These are phyloP conservation scores for Manis pentadactyla DNA, from an alignment of 2,797 vertebrate genomes.

Conservation along the genomic window DNA sequence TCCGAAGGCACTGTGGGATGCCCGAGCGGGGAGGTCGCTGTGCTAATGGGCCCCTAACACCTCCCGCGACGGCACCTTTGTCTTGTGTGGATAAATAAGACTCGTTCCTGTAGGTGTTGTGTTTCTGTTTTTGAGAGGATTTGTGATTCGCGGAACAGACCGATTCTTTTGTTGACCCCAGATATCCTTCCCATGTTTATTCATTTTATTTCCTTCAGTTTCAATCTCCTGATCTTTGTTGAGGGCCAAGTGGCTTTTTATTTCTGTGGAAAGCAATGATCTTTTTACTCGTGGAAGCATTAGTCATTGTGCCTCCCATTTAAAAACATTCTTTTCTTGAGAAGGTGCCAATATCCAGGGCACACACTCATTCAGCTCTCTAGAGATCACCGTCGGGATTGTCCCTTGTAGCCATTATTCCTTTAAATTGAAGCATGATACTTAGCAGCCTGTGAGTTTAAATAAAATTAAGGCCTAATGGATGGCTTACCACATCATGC, in stretches of 20 bases:
- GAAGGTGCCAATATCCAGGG: slow-evolving; percentile 30
- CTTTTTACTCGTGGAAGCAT: slow-evolving; percentile 75
- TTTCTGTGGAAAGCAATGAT: slow-evolving; percentile 76
- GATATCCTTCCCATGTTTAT: slow-evolving; percentile 66
- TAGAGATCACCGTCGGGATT: background rate
- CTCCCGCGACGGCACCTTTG: background rate
- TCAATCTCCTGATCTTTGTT: slow-evolving; percentile 75
- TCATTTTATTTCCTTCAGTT: slow-evolving; percentile 73
- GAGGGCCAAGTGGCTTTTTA: slow-evolving; percentile 72
- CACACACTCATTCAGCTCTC: background rate
- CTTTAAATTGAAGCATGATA: slow-evolving; percentile 58
- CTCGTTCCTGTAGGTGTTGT: background rate
- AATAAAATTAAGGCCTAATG: slow-evolving; percentile 51
- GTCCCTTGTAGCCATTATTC: background rate
- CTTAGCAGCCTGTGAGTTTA: background rate
- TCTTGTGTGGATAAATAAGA: background rate
- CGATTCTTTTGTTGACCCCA: slow-evolving; percentile 55
- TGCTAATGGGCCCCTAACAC: no score
- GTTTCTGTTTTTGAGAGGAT: background rate
- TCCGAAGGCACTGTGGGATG: background rate
- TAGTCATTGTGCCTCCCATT: slow-evolving; percentile 70
- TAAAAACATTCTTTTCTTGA: slow-evolving; percentile 64
- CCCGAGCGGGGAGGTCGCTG: fast-evolving
- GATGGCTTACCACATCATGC: background rate
- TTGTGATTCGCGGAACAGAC: background rate